A percentile compares a stretch with the other conserved stretches of the same genome.
Conservation (phyloP, 2,888 invertebrate genomes). For the Agrochola circellaris region DNA sequence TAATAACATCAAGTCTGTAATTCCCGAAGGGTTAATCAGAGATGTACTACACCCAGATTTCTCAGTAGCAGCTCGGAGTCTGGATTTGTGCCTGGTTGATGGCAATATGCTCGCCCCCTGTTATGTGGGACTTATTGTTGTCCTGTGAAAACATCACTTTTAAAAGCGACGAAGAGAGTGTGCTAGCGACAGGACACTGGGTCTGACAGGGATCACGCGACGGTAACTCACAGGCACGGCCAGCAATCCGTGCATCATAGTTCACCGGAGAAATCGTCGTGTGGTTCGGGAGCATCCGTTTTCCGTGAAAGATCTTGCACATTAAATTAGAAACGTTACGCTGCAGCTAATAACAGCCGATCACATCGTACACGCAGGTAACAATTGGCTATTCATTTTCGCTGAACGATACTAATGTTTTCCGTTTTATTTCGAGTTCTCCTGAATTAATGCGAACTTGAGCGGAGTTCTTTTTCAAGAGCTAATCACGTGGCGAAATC, state of each 20-base stretch:
- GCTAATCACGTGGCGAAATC: slow-evolving; percentile 2
- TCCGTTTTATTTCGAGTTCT: not conserved
- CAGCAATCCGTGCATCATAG: not conserved
- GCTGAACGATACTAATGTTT: not conserved
- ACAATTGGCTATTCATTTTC: not conserved
- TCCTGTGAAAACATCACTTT: not conserved
- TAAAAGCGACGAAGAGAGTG: not conserved
- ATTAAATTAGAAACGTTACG: not conserved
- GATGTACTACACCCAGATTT: not conserved
- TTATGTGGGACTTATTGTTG: not conserved
- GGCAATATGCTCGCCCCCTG: too few species aligned
- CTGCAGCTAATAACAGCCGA: too few species aligned
- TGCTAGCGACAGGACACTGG: too few species aligned
- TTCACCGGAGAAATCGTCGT: not conserved
- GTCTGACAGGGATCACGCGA: not conserved
- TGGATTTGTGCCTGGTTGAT: not conserved
- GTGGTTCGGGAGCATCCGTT: not conserved
- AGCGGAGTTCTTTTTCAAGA: not conserved
- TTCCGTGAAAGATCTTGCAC: not conserved
- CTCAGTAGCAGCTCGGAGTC: not conserved
- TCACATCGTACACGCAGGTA: not conserved
- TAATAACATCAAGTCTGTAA: too few species aligned
- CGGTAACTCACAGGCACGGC: not conserved
- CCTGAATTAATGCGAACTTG: not conserved
- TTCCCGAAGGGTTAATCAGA: not conserved